These are phyloP conservation scores for Lepus americanus DNA, from an alignment of 2,113 vertebrate genomes.

Conservation along the genomic window DNA sequence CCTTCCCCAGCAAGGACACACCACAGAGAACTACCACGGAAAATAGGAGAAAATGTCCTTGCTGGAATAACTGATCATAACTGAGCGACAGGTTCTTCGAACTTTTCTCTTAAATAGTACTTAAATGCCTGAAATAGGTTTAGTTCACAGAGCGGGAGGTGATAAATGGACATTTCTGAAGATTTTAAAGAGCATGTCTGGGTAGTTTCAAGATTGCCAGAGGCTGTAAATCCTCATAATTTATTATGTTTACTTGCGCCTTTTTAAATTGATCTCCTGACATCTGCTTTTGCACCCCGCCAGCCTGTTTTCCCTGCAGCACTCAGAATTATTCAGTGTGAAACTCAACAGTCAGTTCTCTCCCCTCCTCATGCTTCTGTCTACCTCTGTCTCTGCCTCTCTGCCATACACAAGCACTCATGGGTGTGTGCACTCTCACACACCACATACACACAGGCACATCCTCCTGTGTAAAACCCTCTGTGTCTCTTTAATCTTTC, in stretches of 20 bases:
- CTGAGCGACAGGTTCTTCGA: background rate
- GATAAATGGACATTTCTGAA: background rate
- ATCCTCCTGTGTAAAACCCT: background rate
- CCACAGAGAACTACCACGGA: fast-evolving
- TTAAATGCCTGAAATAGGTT: constrained; percentile 31
- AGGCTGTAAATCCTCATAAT: background rate
- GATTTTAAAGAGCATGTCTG: background rate
- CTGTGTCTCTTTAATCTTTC: background rate
- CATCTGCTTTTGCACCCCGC: background rate
- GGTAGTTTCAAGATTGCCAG: background rate
- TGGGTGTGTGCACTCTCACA: background rate
- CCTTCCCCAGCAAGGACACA: background rate
- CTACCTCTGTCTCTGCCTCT: background rate
- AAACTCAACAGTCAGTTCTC: background rate
- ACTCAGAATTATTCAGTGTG: constrained; percentile 26
- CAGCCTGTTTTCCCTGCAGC: background rate
- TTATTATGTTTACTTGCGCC: background rate
- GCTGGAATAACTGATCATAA: background rate
- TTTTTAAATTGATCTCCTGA: background rate
- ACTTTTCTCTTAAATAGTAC: constrained; percentile 4
- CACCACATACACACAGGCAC: too few species aligned
- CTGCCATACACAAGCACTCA: background rate
- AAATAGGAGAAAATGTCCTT: background rate
- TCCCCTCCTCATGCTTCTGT: too few species aligned
- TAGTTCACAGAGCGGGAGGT: background rate